Percentiles rank a stretch among this genome's conserved stretches.
Conservation (phyloP, 2,113 vertebrate species). For the Chlorocebus sabaeus region DNA sequence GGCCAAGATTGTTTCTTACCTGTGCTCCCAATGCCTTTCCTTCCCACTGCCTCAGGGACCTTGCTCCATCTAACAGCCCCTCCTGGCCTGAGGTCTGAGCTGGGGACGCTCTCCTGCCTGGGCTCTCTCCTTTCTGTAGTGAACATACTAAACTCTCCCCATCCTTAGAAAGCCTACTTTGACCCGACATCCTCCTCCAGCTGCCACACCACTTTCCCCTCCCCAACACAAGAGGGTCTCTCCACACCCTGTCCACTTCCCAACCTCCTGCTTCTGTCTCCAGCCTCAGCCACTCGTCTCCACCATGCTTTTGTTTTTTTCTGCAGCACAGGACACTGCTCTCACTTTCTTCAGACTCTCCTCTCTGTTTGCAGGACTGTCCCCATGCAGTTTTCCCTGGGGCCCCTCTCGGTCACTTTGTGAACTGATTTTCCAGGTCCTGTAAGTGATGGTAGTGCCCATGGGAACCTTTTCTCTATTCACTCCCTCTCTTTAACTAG, state of each 20-base stretch:
- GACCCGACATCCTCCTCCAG: fast-evolving
- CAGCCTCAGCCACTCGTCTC: neutral
- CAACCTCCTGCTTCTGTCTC: neutral
- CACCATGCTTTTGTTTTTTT: neutral
- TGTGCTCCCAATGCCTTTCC: neutral
- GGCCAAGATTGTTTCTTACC: neutral
- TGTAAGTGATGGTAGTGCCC: neutral
- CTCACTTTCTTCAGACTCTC: neutral
- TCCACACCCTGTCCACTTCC: neutral
- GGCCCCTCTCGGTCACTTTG: neutral
- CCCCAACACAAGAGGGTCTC: neutral
- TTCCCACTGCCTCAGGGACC: neutral
- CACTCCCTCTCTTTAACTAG: neutral
- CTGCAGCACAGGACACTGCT: neutral
- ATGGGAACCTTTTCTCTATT: too few relatives aligned
- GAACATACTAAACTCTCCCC: neutral
- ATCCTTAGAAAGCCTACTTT: fast-evolving
- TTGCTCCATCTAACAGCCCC: fast-evolving
- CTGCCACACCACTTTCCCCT: neutral
- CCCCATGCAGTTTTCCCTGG: neutral
- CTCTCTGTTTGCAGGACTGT: neutral
- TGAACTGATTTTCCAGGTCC: neutral
- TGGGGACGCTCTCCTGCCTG: neutral
- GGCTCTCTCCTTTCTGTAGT: neutral
- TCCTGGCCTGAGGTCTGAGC: neutral